Conservation (phyloP, 2,113 vertebrate genomes). For the Amphiprion ocellaris region DNA sequence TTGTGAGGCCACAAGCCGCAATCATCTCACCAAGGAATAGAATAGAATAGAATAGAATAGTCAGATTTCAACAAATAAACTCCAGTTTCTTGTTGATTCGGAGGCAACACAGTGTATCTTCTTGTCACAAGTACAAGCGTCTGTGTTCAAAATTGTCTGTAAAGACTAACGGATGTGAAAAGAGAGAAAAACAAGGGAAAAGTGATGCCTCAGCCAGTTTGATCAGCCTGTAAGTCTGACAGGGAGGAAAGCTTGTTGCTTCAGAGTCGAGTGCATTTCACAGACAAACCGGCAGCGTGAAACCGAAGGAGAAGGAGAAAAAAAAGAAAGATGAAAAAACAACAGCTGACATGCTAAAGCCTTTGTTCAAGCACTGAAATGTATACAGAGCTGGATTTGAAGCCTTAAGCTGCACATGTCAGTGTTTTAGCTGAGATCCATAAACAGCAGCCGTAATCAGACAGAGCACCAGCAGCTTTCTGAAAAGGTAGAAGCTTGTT, state of each 20-base stretch:
- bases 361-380: conserved; percentile 50
- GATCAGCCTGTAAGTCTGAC: conserved; percentile 48
- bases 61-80: background rate
- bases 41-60: too few relatives aligned
- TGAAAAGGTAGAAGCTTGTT: conserved; percentile 56
- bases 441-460: conserved; percentile 38
- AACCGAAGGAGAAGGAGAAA: conserved; percentile 27
- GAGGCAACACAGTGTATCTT: background rate
- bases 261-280: conserved; percentile 51
- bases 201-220: conserved; percentile 41
- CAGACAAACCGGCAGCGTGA: conserved; percentile 35
- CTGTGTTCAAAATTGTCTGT: conserved; percentile 18
- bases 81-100: conserved; percentile 6
- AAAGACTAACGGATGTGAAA: conserved; percentile 31
- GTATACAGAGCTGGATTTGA: conserved; percentile 29
- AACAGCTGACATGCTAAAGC: conserved; percentile 52
- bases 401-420: conserved; percentile 27
- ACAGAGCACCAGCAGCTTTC: conserved; percentile 47
- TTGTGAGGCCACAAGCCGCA: too few relatives aligned
- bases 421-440: conserved; percentile 35
- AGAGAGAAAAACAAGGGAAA: background rate
- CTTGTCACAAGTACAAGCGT: conserved; percentile 2
- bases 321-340: conserved; percentile 19
- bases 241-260: conserved; percentile 31
- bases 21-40: too few relatives aligned